Conservation (phyloP, 2,888 invertebrate species). For the Druceiella hillmani region DNA sequence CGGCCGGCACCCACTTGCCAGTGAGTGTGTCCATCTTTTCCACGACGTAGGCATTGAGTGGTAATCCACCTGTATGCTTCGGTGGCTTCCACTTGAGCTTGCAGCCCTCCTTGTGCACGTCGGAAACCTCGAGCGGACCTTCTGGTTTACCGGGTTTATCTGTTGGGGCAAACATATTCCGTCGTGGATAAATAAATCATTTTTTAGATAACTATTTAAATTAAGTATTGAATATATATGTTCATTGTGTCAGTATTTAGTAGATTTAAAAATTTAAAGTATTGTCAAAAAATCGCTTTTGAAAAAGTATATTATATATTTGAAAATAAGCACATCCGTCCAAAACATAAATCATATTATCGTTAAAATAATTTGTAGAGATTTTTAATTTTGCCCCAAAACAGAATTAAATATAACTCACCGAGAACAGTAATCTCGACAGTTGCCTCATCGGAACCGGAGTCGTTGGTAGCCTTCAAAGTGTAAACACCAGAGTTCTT, state of each 20-base stretch:
- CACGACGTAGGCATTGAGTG: conserved; percentile 83
- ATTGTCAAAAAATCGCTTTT: too few relatives aligned
- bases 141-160: conserved; percentile 85
- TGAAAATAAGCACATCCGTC: too few relatives aligned
- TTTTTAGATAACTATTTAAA: conserved; percentile 2
- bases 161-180: conserved; percentile 28
- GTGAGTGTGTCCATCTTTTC: conserved; percentile 92
- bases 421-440: conserved; percentile 86
- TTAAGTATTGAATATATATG: not conserved
- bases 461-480: conserved; percentile 87
- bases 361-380: too few relatives aligned
- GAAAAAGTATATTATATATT: too few relatives aligned
- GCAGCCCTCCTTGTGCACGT: conserved; percentile 91
- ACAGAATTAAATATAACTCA: too few relatives aligned
- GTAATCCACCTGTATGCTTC: conserved; percentile 92
- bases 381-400: too few relatives aligned
- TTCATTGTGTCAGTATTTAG: not conserved
- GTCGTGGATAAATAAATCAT: too few relatives aligned
- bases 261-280: too few relatives aligned
- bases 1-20: conserved; percentile 85
- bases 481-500: conserved; percentile 88
- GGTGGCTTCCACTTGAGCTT: conserved; percentile 93
- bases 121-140: conserved; percentile 86
- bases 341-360: too few relatives aligned
- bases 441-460: conserved; percentile 89